phyloP scores from a whole-genome alignment of 1,140 invertebrate species.

The Eulimnadia texana region DNA sequence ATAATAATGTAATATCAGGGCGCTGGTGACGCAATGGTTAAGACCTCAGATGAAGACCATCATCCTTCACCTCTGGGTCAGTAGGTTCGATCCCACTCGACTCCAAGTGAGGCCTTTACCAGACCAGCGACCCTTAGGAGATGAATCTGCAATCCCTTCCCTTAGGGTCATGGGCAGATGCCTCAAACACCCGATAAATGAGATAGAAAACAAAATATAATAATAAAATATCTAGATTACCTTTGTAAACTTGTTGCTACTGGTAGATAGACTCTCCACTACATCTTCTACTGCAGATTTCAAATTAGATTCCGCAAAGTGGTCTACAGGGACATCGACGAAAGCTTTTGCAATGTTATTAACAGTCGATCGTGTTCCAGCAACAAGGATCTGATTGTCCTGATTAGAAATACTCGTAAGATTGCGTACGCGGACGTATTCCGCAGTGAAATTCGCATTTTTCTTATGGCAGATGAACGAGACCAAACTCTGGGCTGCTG shows the following conservation, averaged over 20 bases:
- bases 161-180: no score
- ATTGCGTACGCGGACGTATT: not conserved
- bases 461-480: not conserved
- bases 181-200: no score
- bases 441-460: not conserved
- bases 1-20: no score
- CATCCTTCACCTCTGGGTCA: no score
- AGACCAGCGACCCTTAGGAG: no score
- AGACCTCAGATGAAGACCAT: no score
- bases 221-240: not conserved
- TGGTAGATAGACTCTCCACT: not conserved
- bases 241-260: not conserved
- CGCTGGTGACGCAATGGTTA: no score
- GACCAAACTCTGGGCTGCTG: conserved; percentile 11
- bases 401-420: not conserved
- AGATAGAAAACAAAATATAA: not conserved
- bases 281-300: not conserved
- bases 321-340: not conserved
- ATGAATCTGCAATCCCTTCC: no score
- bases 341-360: not conserved
- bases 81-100: no score
- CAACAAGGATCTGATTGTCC: not conserved
- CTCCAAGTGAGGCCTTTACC: no score
- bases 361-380: not conserved
- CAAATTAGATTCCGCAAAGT: not conserved